A percentile compares a stretch with the other conserved stretches of the same genome.
phyloP scores from a whole-genome alignment of 2,113 vertebrate species.

The Xenopus laevis region DNA sequence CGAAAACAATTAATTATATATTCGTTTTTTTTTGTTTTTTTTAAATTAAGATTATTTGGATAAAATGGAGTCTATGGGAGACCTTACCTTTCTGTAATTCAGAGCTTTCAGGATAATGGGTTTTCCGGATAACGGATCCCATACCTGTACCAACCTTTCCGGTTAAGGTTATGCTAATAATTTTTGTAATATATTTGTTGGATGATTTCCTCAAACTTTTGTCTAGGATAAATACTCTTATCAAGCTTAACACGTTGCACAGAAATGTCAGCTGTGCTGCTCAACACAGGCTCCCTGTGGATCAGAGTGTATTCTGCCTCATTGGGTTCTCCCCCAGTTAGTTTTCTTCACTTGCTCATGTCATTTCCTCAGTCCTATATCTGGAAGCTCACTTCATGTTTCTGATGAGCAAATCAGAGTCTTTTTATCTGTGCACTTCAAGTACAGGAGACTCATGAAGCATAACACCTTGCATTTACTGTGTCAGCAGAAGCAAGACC shows the following conservation, averaged over 20 bases:
- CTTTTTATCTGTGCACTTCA: slow-evolving; percentile 9
- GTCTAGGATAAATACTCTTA: not conserved
- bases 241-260: not conserved
- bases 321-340: not conserved
- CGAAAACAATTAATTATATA: too few species aligned
- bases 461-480: not conserved
- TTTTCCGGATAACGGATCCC: too few species aligned
- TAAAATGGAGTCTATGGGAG: too few species aligned
- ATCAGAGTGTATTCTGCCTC: slow-evolving; percentile 3
- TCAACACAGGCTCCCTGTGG: not conserved
- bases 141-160: too few species aligned
- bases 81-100: too few species aligned
- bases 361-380: not conserved
- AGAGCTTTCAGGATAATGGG: too few species aligned
- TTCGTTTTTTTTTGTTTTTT: too few species aligned
- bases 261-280: slow-evolving; percentile 3
- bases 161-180: too few species aligned
- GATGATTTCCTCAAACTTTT: not conserved
- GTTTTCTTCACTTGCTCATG: slow-evolving; percentile 4
- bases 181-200: not conserved
- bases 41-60: too few species aligned
- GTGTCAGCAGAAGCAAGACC: too few species aligned
- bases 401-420: not conserved
- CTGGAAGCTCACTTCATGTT: not conserved
- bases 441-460: not conserved